phyloP scores from a whole-genome alignment of 2,888 invertebrate species.

The Microctonus brassicae region DNA sequence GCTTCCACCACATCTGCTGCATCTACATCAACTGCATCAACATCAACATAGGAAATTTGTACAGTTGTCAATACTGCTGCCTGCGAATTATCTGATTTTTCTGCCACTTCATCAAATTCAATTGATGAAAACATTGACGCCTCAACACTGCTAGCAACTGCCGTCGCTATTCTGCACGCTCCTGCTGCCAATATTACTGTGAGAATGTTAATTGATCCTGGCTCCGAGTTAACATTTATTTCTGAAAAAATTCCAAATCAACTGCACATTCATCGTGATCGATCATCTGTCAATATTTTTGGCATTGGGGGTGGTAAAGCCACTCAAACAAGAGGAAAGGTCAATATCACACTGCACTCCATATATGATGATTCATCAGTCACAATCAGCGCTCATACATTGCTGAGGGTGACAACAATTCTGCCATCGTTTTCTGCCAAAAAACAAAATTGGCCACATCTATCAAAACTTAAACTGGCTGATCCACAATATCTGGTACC shows the following conservation, averaged over 20 bases:
- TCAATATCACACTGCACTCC: neutral
- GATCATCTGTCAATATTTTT: neutral
- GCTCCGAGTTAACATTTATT: neutral
- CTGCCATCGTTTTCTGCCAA: neutral
- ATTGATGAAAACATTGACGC: neutral
- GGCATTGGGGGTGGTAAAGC: too few species aligned
- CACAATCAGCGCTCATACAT: neutral
- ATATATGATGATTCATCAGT: too few species aligned
- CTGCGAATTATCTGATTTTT: too few species aligned
- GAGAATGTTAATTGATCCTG: neutral
- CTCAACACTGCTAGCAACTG: neutral
- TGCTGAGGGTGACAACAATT: neutral
- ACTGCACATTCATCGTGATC: neutral
- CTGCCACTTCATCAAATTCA: neutral
- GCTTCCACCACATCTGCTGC: neutral
- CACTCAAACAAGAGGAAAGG: neutral
- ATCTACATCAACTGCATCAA: neutral
- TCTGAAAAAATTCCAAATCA: neutral
- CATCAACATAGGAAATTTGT: neutral
- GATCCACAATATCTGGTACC: neutral
- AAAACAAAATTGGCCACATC: neutral
- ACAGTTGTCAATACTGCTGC: neutral
- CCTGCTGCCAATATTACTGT: neutral
- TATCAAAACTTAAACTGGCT: neutral
- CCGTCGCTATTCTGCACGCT: neutral